Percentiles rank a stretch among this genome's conserved stretches.
These are phyloP conservation scores for Hippocampus mohnikei DNA, from an alignment of 2,113 vertebrate genomes.

Conservation along the genomic window DNA sequence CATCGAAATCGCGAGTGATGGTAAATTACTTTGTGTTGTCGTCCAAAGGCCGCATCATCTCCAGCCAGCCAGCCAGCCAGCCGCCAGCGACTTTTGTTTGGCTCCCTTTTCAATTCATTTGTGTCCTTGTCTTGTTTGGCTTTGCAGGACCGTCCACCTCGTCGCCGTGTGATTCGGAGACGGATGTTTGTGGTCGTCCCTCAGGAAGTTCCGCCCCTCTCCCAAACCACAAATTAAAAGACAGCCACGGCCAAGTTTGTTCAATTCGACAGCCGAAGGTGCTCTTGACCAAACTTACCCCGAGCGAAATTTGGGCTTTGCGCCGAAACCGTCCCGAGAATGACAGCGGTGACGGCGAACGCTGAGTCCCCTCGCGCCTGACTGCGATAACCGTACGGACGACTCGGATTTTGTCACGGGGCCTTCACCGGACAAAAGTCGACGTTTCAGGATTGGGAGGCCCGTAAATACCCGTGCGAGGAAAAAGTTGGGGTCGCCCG, in stretches of 20 bases:
- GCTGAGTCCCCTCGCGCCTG: neutral
- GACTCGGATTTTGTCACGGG: neutral
- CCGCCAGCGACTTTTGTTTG: neutral
- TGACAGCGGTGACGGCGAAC: neutral
- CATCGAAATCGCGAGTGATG: neutral
- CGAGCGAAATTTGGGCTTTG: neutral
- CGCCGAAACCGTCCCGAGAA: neutral
- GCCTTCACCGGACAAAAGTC: neutral
- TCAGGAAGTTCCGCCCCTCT: neutral
- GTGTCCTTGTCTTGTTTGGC: neutral
- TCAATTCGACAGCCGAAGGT: too few relatives aligned
- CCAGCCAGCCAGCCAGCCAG: neutral
- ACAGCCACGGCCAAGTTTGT: neutral
- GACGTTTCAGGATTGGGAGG: neutral
- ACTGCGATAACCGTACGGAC: neutral
- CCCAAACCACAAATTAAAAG: neutral
- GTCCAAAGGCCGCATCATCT: neutral
- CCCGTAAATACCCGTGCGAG: neutral
- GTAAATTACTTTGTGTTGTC: constrained; percentile 1
- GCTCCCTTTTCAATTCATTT: neutral
- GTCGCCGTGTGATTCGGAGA: neutral
- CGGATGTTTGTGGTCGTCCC: neutral
- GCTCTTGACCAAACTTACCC: neutral
- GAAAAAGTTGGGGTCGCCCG: neutral
- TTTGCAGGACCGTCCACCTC: constrained; percentile 21